Evolutionary conservation across 37 sponge, comb jelly and placozoan species (phyloP).

Genomic region (Oscarella lobularis): DNA sequence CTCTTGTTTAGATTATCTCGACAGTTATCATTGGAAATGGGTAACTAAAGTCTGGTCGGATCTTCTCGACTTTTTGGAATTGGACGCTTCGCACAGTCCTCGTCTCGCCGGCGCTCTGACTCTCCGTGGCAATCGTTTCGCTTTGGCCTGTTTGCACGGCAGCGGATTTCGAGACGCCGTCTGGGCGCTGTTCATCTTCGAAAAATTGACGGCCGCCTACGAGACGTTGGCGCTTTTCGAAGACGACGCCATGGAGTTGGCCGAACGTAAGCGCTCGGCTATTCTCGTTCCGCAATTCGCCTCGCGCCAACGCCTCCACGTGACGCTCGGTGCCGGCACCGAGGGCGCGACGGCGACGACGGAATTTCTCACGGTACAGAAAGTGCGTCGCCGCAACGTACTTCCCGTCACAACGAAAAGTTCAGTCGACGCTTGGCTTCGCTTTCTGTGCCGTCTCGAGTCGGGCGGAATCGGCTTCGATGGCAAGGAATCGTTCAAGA

Average conservation of each 20-base stretch:
- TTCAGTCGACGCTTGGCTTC: not conserved
- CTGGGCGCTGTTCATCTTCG: slow-evolving; percentile 62
- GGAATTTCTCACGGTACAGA: not conserved
- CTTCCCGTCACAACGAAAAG: not conserved
- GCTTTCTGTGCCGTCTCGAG: not conserved
- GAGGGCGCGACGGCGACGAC: not conserved
- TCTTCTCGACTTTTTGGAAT: not conserved
- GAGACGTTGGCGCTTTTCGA: slow-evolving; percentile 66
- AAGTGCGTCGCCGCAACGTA: not conserved
- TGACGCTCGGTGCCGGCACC: not conserved
- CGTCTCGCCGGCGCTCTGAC: slow-evolving; percentile 41
- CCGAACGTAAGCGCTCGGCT: not conserved
- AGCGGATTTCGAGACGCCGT: slow-evolving; percentile 46
- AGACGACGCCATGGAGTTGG: not conserved
- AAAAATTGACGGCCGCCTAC: slow-evolving; percentile 31
- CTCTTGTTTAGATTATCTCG: not conserved
- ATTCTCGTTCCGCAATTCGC: not conserved
- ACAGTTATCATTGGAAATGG: not conserved
- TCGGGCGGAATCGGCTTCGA: not conserved
- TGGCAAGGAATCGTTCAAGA: slow-evolving; percentile 1
- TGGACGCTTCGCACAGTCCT: not conserved
- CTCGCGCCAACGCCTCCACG: not conserved
- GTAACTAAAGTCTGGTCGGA: not conserved
- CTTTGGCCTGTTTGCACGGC: slow-evolving; percentile 68
- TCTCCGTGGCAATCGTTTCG: slow-evolving; percentile 37